These are phyloP conservation scores for Poeciliopsis infans DNA, from an alignment of 2,797 vertebrate species.

Conservation along the genomic window DNA sequence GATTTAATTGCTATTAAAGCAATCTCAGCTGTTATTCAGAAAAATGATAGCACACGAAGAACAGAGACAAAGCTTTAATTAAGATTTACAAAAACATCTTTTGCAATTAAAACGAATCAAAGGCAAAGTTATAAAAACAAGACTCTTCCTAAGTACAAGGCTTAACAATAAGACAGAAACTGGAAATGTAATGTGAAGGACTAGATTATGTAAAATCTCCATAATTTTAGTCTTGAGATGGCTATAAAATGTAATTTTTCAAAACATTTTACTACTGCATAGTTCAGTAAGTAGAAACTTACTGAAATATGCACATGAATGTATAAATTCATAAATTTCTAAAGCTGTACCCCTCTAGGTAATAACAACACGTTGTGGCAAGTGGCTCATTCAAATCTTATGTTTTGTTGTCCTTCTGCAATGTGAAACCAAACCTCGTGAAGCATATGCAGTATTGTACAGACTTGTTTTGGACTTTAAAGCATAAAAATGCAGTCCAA, in stretches of 20 bases:
- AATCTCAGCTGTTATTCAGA: not conserved
- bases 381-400: not conserved
- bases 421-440: not conserved
- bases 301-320: not conserved
- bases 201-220: not conserved
- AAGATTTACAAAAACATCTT: not conserved
- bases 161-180: not conserved
- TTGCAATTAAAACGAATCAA: not conserved
- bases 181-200: not conserved
- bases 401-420: not conserved
- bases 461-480: not conserved
- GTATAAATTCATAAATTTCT: not conserved
- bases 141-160: not conserved
- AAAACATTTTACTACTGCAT: not conserved
- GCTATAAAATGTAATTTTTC: not conserved
- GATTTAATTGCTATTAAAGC: not conserved
- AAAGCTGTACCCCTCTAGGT: not conserved
- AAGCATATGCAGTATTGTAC: not conserved
- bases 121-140: not conserved
- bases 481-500: not conserved
- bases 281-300: not conserved
- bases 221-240: not conserved
- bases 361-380: not conserved
- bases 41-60: not conserved
- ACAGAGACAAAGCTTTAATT: not conserved